Base-by-base conservation (phyloP, 2,113 vertebrate species). In the Meriones unguiculatus region DNA sequence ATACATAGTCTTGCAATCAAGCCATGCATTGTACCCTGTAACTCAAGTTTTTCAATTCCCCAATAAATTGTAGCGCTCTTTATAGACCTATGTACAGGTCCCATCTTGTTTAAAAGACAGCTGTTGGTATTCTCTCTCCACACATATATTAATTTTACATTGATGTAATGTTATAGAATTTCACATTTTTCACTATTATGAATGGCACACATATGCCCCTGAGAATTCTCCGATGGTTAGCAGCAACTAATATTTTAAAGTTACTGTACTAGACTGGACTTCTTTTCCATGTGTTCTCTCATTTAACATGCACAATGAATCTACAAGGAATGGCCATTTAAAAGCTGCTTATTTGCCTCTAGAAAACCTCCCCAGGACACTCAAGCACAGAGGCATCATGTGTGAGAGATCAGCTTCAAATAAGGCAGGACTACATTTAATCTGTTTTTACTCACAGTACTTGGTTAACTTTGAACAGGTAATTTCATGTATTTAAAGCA, bases 141-240 rank as follows among this genome's bases (percentile, higher is more conserved):
- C 5, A 87, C 20, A 41, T 67, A n/a, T 41, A 84, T 32, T 84
- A 46, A 30, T 72, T 95, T 90, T 72, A 59, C 38, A 62, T 67
- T 92, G 28, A 62, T 78, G 32, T 12, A 77, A 67, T 57, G 64
- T 72, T 54, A 59, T 25, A 85, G 57, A 85, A 75, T 75, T 89
- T 89, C 24, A 84, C 32, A 92, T 67, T 93, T 92, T 84, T 12
- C 62, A 17, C 28, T 81, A 2, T 72, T 81, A 54, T 24, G 50
- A 91, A 76, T 11, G n/a, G 32, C 28, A 12, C 75, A 12, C n/a
- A 4, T 54, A 12, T 70, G n/a, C 0, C 7, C 78, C 62, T 62
- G 86, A 64, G n/a, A 94, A 94, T 91, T 78, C 41, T 88, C 73
- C 14, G 46, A 13, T 67, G 28, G 64, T 96, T 80, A 95, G 32